These are phyloP conservation scores for Ailuropoda melanoleuca DNA, from an alignment of 2,113 vertebrate genomes.

Conservation along the genomic window DNA sequence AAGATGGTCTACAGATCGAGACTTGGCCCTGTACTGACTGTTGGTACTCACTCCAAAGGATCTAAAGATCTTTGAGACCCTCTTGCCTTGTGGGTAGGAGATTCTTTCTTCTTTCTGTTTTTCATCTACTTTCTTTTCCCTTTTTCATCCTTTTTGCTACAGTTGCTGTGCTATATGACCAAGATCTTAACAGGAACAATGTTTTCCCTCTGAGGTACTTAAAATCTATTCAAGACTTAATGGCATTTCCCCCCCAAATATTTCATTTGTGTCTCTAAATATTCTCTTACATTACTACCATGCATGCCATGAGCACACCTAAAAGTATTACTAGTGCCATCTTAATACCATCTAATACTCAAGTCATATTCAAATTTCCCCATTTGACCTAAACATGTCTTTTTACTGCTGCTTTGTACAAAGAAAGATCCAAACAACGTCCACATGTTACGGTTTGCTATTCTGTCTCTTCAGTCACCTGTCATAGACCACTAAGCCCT, in stretches of 20 bases:
- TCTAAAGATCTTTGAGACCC: not conserved
- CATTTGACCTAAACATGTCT: not conserved
- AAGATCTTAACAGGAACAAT: not conserved
- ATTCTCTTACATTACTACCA: not conserved
- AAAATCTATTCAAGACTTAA: not conserved
- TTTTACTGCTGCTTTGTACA: not conserved
- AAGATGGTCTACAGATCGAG: not conserved
- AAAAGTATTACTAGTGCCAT: not conserved
- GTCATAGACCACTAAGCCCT: not conserved
- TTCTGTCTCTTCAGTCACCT: not conserved
- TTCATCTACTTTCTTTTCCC: not conserved
- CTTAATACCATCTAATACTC: not conserved
- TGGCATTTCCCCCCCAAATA: not conserved
- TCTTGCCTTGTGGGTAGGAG: not conserved
- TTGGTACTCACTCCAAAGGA: not conserved
- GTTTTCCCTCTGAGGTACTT: not conserved
- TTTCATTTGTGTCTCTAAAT: not conserved
- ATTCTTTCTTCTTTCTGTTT: not conserved
- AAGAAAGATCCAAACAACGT: not conserved
- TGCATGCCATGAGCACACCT: not conserved
- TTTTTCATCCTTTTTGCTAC: not conserved
- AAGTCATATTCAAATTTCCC: not conserved
- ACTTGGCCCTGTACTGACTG: not conserved
- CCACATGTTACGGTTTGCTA: not conserved
- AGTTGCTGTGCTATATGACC: not conserved